Evolutionary conservation across 2,113 vertebrate genomes (phyloP), one percentile per base, ranked within the genome.

Genomic region (Neogobius melanostomus): DNA sequence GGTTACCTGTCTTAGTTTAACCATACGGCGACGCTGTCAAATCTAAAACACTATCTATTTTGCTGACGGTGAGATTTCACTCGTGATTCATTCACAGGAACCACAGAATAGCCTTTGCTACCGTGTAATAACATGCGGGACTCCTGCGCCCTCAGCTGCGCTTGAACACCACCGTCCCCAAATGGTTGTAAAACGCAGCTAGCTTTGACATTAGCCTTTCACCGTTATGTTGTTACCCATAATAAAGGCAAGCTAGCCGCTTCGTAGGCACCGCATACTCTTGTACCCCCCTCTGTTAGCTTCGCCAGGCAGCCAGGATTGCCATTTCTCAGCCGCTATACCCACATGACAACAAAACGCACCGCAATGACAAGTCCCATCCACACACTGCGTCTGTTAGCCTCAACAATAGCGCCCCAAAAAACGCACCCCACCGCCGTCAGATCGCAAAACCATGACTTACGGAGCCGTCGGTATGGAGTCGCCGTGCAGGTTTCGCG

Each of bases 281-380:
- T 14, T 3, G 15, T n/a, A 6, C 42, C 5, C 16, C 16, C 12
- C 17, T 36, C 4, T 21, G n/a, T 49, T 75, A 56, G 77, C 57
- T 46, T 54, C 10, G 10, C 68, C 69, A 2, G 48, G 14, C 12
- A 15, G 59, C 61, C 57, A 67, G 67, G 11, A 62, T 9, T 52
- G 48, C 47, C 53, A 21, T 67, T 49, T 9, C 8, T 66, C 51
- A 67, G 80, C 72, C 77, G 72, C 66, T 66, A 2, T 64, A 60
- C 28, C 17, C 63, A 74, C 46, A 75, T 74, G 72, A 72, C 74
- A 82, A 76, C 81, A 79, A 66, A 70, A 73, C 72, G 78, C 68
- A 16, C 86, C 85, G 80, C 88, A 85, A 80, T 78, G 88, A 87
- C 85, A 79, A 79, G 81, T 71, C 75, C 82, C 66, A 75, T 71